These are phyloP conservation scores for Noturus placidus DNA, from an alignment of 2,113 vertebrate species.

Conservation along the genomic window DNA sequence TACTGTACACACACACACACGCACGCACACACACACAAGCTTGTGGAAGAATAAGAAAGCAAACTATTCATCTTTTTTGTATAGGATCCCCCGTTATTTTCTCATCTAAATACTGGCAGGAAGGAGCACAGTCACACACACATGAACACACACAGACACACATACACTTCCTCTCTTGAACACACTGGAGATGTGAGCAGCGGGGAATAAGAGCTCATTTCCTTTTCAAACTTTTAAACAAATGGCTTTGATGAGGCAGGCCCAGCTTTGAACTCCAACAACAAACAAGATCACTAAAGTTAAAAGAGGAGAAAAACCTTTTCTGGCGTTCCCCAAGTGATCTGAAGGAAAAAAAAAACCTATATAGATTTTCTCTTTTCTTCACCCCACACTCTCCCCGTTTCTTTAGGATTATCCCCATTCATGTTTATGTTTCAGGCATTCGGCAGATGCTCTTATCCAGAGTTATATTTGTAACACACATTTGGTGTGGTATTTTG, in stretches of 20 bases:
- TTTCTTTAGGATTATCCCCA: constrained; percentile 50
- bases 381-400: constrained; percentile 45
- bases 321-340: constrained; percentile 63
- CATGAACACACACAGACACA: not conserved
- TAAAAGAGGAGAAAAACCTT: constrained; percentile 44
- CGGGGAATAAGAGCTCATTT: constrained; percentile 67
- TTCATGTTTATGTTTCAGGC: not conserved
- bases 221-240: constrained; percentile 66
- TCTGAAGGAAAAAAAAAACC: constrained; percentile 54
- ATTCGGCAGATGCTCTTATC: no score
- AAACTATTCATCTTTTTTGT: not conserved
- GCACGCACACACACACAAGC: not conserved
- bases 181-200: constrained; percentile 57
- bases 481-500: not conserved
- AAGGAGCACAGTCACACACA: constrained; percentile 17
- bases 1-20: not conserved
- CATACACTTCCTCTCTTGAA: constrained; percentile 6
- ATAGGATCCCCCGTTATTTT: not conserved
- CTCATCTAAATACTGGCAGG: constrained; percentile 22
- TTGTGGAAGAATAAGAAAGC: constrained; percentile 1
- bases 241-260: constrained; percentile 66
- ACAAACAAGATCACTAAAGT: constrained; percentile 72
- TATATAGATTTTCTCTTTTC: constrained; percentile 48
- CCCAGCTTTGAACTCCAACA: constrained; percentile 71
- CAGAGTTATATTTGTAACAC: not conserved